These are phyloP conservation scores for Labroides dimidiatus DNA, from an alignment of 2,797 vertebrate species.

Conservation along the genomic window DNA sequence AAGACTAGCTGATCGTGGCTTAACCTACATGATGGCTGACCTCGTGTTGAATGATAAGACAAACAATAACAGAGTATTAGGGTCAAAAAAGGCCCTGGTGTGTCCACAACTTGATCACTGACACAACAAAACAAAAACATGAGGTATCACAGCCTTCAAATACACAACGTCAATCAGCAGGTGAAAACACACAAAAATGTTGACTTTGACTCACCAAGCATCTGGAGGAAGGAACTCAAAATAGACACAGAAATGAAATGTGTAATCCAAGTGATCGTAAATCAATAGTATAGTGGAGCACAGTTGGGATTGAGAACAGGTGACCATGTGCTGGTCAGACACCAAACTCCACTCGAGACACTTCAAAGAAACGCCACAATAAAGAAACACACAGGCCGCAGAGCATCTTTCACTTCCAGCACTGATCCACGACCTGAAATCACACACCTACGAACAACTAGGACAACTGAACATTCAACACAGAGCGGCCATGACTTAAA, in stretches of 20 bases:
- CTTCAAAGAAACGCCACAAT: conserved; percentile 76
- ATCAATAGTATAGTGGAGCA: conserved; percentile 36
- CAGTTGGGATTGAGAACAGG: conserved; percentile 38
- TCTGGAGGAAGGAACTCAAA: conserved; percentile 45
- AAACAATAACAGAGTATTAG: conserved; percentile 66
- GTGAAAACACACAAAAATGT: conserved; percentile 21
- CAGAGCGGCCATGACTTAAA: conserved; percentile 36
- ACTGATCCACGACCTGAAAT: conserved; percentile 36
- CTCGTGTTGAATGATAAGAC: conserved; percentile 59
- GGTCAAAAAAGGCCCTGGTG: conserved; percentile 59
- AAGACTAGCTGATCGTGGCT: conserved; percentile 75
- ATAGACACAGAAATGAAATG: conserved; percentile 22
- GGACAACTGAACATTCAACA: conserved; percentile 5
- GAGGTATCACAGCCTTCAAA: conserved; percentile 6
- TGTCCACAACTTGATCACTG: conserved; percentile 15
- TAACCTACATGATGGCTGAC: conserved; percentile 73
- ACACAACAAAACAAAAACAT: conserved; percentile 15
- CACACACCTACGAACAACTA: conserved; percentile 21
- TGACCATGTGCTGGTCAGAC: conserved; percentile 67
- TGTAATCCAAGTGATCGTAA: conserved; percentile 34
- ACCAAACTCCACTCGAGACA: conserved; percentile 75
- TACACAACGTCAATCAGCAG: neutral
- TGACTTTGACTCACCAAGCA: conserved; percentile 72
- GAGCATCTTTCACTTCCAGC: conserved; percentile 46
- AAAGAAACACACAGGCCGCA: conserved; percentile 61